These are phyloP conservation scores for Austrolebias charrua DNA, from an alignment of 2,797 vertebrate genomes.

Conservation along the genomic window DNA sequence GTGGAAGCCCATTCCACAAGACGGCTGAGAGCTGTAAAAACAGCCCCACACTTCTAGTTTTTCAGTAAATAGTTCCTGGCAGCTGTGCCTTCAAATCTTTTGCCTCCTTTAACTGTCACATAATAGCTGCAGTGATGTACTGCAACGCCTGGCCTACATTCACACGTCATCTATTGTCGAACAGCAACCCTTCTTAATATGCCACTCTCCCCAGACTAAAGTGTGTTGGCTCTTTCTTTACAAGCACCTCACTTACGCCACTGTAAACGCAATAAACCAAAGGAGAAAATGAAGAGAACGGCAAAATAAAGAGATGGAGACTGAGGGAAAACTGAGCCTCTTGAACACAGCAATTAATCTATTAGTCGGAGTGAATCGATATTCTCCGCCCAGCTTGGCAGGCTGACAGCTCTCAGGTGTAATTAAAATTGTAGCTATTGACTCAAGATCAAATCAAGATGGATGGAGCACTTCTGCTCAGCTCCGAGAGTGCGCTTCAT, in stretches of 20 bases:
- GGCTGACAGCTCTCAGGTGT: conserved; percentile 82
- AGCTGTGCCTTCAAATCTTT: conserved; percentile 44
- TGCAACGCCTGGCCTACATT: conserved; percentile 29
- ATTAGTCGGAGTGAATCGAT: conserved; percentile 77
- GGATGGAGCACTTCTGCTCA: conserved; percentile 69
- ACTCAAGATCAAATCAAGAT: conserved; percentile 73
- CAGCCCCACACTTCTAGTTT: conserved; percentile 55
- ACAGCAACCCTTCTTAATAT: conserved; percentile 44
- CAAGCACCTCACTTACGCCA: conserved; percentile 20
- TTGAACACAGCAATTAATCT: conserved; percentile 79
- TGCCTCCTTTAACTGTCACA: conserved; percentile 60
- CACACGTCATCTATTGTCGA: conserved; percentile 37
- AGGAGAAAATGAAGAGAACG: conserved; percentile 22
- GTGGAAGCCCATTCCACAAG: conserved; percentile 24
- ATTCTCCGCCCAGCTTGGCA: conserved; percentile 65
- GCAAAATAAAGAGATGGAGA: conserved; percentile 42
- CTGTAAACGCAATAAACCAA: conserved; percentile 23
- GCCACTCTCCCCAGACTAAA: conserved; percentile 37
- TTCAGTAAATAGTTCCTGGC: conserved; percentile 55
- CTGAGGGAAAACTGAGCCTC: conserved; percentile 33
- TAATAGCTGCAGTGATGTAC: conserved; percentile 62
- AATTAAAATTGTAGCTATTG: conserved; percentile 85
- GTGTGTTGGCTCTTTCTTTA: conserved; percentile 24
- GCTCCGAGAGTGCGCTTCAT: conserved; percentile 51
- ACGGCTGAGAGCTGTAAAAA: conserved; percentile 51